These are phyloP conservation scores for Cinclus cinclus DNA, from an alignment of 2,113 vertebrate genomes.

Conservation along the genomic window DNA sequence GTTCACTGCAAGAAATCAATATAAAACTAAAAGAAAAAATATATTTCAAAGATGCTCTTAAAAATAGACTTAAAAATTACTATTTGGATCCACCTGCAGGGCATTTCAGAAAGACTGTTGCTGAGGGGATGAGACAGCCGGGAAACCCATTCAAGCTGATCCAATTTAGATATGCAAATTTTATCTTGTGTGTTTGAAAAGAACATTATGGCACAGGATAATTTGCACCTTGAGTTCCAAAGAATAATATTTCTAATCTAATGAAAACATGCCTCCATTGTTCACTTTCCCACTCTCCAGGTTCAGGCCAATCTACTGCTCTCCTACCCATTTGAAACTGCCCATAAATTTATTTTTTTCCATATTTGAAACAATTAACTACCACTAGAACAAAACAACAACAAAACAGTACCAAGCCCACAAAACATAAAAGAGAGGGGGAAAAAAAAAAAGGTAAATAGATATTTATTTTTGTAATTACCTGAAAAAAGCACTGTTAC, in stretches of 20 bases:
- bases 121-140: slow-evolving; percentile 62
- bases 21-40: slow-evolving; percentile 8
- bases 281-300: slow-evolving; percentile 38
- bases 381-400: neutral
- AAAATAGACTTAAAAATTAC: slow-evolving; percentile 57
- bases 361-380: slow-evolving; percentile 37
- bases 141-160: slow-evolving; percentile 76
- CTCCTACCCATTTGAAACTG: slow-evolving; percentile 4
- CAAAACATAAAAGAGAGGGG: neutral
- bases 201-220: slow-evolving; percentile 65
- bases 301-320: slow-evolving; percentile 29
- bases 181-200: slow-evolving; percentile 72
- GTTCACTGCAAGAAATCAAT: slow-evolving; percentile 44
- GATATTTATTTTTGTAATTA: neutral
- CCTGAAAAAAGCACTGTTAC: neutral
- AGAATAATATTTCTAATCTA: slow-evolving; percentile 78
- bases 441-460: neutral
- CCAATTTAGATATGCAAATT: slow-evolving; percentile 88
- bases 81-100: slow-evolving; percentile 68
- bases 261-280: slow-evolving; percentile 69
- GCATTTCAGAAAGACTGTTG: slow-evolving; percentile 50
- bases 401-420: neutral
- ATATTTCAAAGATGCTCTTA: slow-evolving; percentile 38
- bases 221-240: slow-evolving; percentile 76
- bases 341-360: neutral